These are phyloP conservation scores for Gymnobelideus leadbeateri DNA, from an alignment of 2,113 vertebrate genomes.

Conservation along the genomic window DNA sequence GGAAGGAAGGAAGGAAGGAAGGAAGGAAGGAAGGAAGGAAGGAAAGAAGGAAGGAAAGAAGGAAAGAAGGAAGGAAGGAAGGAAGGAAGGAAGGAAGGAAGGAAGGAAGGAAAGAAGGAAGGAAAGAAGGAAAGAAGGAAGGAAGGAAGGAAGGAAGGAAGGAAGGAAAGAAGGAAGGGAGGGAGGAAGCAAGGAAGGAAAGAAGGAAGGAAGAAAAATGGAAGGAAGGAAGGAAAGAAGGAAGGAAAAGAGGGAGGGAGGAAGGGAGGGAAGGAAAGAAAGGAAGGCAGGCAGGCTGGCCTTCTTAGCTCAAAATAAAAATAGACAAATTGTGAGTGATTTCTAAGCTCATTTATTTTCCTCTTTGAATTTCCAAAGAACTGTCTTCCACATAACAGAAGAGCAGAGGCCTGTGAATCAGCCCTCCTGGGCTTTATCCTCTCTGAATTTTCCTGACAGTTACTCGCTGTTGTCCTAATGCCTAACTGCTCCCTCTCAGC, in stretches of 20 bases:
- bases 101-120: too few relatives aligned
- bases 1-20: too few relatives aligned
- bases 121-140: neutral
- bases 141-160: too few relatives aligned
- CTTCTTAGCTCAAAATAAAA: constrained; percentile 59
- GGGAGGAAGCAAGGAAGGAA: too few relatives aligned
- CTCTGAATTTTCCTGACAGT: neutral
- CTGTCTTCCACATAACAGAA: neutral
- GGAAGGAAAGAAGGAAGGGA: too few relatives aligned
- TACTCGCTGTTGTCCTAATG: neutral
- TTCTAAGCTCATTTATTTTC: constrained; percentile 50
- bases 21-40: neutral
- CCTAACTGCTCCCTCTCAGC: neutral
- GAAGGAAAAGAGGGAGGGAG: too few relatives aligned
- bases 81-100: too few relatives aligned
- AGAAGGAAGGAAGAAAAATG: too few relatives aligned
- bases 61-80: too few relatives aligned
- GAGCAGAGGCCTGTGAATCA: neutral
- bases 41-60: neutral
- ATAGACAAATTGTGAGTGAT: constrained; percentile 35
- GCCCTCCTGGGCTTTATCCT: neutral
- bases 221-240: too few relatives aligned
- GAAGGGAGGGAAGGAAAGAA: too few relatives aligned
- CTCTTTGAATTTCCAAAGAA: constrained; percentile 60
- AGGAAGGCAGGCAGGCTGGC: neutral